Evolutionary conservation across 2,888 invertebrate genomes (phyloP), one percentile per base, ranked within the genome.

Genomic region (Salticus scenicus): DNA sequence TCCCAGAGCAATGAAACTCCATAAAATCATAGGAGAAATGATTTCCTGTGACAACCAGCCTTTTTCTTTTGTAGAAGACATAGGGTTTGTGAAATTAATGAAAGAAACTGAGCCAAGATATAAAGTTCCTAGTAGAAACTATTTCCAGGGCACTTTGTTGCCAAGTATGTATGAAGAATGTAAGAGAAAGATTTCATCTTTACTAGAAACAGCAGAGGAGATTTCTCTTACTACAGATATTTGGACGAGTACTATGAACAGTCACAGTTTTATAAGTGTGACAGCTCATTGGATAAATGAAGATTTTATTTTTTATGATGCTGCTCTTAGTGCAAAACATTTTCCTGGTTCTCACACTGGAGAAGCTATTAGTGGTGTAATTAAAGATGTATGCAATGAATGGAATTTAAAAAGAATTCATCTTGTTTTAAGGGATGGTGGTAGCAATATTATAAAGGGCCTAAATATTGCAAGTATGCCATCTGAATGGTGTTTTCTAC

Each of bases 401-500:
- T 51, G 51, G 20, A 51, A 51, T 51, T 17, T 51, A 51, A 51
- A 17, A 51, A 51, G 17, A 14, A 51, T 51, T n/a, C 20, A 51
- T 51, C 5, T 51, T 5, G 51, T 51, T 51, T 8, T 51, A 5
- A 17, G 20, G 5, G 51, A 51, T 51, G 51, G 51, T 5, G 51
- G 51, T 51, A n/a, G n/a, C 5, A 51, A 51, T 51, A 14, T 51
- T 24, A 27, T 24, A 30, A 66, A 66, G 24, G 66, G 66, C 24
- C n/a, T 30, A 66, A 66, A 66, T 30, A 5, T n/a, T 8, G 1
- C 24, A 7, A 66, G 24, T 30, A n/a, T 4, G 24, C 8, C 4
- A 28, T n/a, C n/a, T 66, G 66, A 66, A 66, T 66, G 17, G 14
- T 30, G 66, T 66, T 66, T 30, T 66, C 24, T 66, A 28, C 66